phyloP scores from a whole-genome alignment of 2,113 vertebrate species.

The Macheiramphus alcinus region DNA sequence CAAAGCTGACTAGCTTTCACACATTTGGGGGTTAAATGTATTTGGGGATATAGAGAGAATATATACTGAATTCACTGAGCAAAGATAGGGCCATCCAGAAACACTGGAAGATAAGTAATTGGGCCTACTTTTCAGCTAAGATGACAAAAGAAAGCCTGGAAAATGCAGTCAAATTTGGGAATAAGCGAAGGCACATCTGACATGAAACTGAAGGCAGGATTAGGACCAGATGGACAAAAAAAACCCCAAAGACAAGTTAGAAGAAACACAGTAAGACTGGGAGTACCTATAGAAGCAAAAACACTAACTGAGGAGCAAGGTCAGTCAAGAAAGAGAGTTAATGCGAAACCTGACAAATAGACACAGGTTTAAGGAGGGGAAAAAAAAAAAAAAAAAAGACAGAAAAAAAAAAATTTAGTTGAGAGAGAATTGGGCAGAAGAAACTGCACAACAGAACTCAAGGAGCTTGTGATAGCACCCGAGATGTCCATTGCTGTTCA shows the following conservation, averaged over 20 bases:
- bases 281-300: neutral
- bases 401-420: neutral
- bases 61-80: neutral
- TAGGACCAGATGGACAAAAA: neutral
- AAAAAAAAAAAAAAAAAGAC: too few species aligned
- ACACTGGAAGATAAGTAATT: neutral
- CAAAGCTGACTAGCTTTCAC: neutral
- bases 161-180: neutral
- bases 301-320: neutral
- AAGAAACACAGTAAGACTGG: neutral
- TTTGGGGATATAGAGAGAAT: neutral
- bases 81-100: neutral
- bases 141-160: neutral
- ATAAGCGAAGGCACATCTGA: neutral
- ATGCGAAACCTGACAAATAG: neutral
- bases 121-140: neutral
- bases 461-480: neutral
- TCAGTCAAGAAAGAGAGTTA: neutral
- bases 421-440: neutral
- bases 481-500: fast-evolving
- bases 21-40: neutral
- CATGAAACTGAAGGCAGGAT: neutral
- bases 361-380: neutral
- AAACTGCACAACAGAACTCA: neutral
- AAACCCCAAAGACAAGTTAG: neutral